A percentile compares a stretch with the other conserved stretches of the same genome.
phyloP scores from a whole-genome alignment of 2,797 vertebrate genomes.

The Rhincodon typus region DNA sequence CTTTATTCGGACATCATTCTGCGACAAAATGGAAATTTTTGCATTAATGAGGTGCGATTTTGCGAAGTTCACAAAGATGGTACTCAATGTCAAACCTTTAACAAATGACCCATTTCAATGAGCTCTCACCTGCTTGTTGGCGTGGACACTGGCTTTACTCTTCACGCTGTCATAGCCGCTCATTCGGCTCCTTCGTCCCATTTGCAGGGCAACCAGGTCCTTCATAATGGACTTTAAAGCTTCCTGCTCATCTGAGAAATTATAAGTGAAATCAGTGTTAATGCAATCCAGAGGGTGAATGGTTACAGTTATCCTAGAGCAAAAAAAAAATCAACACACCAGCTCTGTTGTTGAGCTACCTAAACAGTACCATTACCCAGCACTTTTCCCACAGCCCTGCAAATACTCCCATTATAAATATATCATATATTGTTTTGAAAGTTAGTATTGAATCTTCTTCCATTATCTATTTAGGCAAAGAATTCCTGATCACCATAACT shows the following conservation, averaged over 20 bases:
- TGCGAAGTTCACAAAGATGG: background rate
- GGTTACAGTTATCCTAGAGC: background rate
- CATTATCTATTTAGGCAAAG: background rate
- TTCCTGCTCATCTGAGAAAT: constrained; percentile 80
- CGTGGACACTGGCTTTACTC: constrained; percentile 67
- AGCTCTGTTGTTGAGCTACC: background rate
- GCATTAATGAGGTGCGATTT: background rate
- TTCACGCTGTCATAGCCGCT: constrained; percentile 77
- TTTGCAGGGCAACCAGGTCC: constrained; percentile 93
- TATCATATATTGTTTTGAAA: background rate
- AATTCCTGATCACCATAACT: background rate
- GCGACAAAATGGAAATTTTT: constrained; percentile 29
- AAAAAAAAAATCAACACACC: background rate
- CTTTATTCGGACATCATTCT: constrained; percentile 74
- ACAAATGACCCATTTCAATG: background rate
- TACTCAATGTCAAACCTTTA: background rate
- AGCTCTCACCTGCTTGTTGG: constrained; percentile 74
- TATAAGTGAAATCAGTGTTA: constrained; percentile 40
- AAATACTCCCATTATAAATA: background rate
- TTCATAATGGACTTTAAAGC: constrained; percentile 98
- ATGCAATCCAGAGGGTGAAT: background rate
- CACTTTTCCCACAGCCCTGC: background rate
- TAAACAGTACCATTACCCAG: background rate
- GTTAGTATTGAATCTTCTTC: background rate
- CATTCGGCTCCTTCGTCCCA: constrained; percentile 77